Base-by-base conservation (phyloP, 1,140 invertebrate species). In the Macrotrachela quadricornifera region DNA sequence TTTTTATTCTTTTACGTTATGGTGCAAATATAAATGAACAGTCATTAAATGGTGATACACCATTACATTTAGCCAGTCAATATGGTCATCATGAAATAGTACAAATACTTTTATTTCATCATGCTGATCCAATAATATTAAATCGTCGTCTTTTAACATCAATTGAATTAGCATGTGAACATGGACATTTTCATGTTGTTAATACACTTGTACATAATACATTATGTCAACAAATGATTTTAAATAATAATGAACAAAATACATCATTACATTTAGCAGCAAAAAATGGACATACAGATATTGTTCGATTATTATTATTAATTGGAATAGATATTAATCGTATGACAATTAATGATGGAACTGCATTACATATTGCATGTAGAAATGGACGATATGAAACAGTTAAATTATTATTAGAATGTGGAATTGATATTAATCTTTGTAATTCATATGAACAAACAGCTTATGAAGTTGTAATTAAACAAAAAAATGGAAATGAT, bases 211-310 rank as follows among this genome's bases (percentile, higher is more conserved):
- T 46, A 51, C 43, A 46, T 39, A 40, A 37, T 52, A 41, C 39
- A 14, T n/a, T 15, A 14, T 12, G 16, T 30, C 36, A 17, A 39
- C 40, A 18, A 50, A 58, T 30, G 21, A 30, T 30, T 30, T 30
- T 30, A 30, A 30, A 30, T 30, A 4, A 30, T 30, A 30, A 30
- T 30, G 21, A 30, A 30, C 21, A 30, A 30, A 67, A 94, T 69
- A 92, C 88, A 36, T 85, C 66, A 46, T 57, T 73, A 9, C 70
- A 72, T 57, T 61, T 73, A 15, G 71, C 71, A 37, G 68, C 70
- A n/a, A 63, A 63, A 54, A 69, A 70, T 54, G 71, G 71, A 36
- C 71, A 72, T 56, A 59, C 60, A 12, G 69, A 73, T 51, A 64
- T 72, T 41, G 65, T 72, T 18, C 64, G 65, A 67, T 71, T 57